phyloP scores from a whole-genome alignment of 2,797 vertebrate species.

The Cyprinodon diabolis region DNA sequence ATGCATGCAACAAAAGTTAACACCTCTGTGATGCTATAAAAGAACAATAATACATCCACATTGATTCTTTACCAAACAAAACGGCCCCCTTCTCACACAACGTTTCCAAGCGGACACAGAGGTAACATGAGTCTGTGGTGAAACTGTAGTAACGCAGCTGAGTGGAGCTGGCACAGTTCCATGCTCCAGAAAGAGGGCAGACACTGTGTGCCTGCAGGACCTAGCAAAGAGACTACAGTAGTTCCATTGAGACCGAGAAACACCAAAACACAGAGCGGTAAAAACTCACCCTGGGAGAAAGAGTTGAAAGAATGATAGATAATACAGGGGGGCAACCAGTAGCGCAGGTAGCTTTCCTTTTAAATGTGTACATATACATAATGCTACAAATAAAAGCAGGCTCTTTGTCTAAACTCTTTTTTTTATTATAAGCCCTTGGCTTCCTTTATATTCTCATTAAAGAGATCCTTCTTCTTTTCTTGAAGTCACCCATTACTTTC shows the following conservation, averaged over 20 bases:
- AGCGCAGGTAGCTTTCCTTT: slow-evolving; percentile 24
- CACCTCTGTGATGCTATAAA: slow-evolving; percentile 2
- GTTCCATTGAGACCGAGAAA: slow-evolving; percentile 61
- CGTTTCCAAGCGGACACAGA: slow-evolving; percentile 45
- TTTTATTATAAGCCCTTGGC: background rate
- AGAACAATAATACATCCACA: slow-evolving; percentile 18
- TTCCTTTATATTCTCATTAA: background rate
- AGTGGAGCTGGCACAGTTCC: slow-evolving; percentile 38
- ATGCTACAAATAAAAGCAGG: background rate
- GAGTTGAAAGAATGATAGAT: slow-evolving; percentile 43
- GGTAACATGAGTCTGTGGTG: slow-evolving; percentile 67
- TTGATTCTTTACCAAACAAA: slow-evolving; percentile 13
- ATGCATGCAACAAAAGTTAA: slow-evolving; percentile 16
- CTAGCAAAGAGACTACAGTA: slow-evolving; percentile 71
- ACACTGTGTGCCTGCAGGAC: slow-evolving; percentile 69
- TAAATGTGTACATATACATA: slow-evolving; percentile 8
- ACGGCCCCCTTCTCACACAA: slow-evolving; percentile 31
- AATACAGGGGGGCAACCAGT: slow-evolving; percentile 42
- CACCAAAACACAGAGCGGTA: slow-evolving; percentile 54
- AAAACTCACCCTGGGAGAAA: slow-evolving; percentile 61
- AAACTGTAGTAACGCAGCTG: slow-evolving; percentile 58
- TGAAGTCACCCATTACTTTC: background rate
- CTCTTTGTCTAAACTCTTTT: background rate
- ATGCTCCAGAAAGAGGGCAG: slow-evolving; percentile 55
- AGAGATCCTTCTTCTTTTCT: background rate